Percentiles rank a stretch among this genome's conserved stretches.
phyloP scores from a whole-genome alignment of 1,140 invertebrate species.

The Leptinotarsa undecemlineata region DNA sequence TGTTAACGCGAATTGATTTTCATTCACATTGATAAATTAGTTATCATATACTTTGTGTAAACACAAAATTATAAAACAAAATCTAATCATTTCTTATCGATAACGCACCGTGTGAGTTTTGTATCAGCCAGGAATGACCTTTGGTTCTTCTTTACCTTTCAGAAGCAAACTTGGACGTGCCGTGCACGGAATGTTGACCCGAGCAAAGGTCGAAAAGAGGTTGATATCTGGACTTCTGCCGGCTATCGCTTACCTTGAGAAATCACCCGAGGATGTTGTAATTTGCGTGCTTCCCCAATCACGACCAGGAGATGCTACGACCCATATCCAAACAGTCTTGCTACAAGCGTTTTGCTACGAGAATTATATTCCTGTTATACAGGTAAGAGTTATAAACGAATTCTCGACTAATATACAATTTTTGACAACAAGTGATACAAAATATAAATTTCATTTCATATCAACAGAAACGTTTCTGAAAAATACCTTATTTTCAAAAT shows the following conservation, averaged over 20 bases:
- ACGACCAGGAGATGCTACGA: conserved; percentile 64
- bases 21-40: too few species aligned
- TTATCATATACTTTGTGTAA: not conserved
- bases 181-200: conserved; percentile 61
- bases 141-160: conserved; percentile 25
- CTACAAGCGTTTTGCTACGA: conserved; percentile 72
- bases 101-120: too few species aligned
- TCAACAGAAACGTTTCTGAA: too few species aligned
- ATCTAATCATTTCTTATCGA: not conserved
- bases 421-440: too few species aligned
- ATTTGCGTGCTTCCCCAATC: conserved; percentile 67
- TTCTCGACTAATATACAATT: too few species aligned
- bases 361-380: conserved; percentile 70
- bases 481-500: too few species aligned
- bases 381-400: conserved; percentile 55
- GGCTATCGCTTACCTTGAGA: conserved; percentile 64
- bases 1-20: too few species aligned
- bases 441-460: too few species aligned
- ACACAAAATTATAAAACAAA: not conserved
- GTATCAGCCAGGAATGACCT: not conserved
- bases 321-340: conserved; percentile 70
- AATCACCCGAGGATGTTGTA: conserved; percentile 62
- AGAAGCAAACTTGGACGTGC: conserved; percentile 57
- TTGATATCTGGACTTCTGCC: conserved; percentile 65
- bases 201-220: conserved; percentile 63